Conservation (phyloP, 2,113 vertebrate species). For the Cryptomyrus ogoouensis region DNA sequence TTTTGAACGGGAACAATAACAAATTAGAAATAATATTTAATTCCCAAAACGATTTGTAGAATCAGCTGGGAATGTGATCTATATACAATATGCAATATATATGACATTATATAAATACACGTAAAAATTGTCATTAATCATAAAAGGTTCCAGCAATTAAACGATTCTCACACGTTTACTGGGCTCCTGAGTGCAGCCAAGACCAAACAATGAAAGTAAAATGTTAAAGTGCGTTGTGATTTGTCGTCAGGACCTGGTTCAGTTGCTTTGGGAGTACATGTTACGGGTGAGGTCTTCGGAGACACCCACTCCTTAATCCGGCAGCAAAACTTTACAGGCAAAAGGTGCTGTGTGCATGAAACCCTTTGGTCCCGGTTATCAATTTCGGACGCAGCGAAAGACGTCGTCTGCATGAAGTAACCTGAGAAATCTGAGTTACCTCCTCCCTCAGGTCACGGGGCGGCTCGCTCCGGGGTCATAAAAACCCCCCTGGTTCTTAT, state of each 20-base stretch:
- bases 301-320: background rate
- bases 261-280: background rate
- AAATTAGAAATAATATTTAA: background rate
- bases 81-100: background rate
- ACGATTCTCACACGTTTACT: background rate
- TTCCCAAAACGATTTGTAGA: constrained; percentile 1
- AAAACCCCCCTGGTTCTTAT: background rate
- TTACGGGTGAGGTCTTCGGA: background rate
- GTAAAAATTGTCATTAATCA: background rate
- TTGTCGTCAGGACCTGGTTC: background rate
- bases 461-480: background rate
- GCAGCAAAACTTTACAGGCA: background rate
- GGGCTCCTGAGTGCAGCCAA: background rate
- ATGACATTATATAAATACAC: background rate
- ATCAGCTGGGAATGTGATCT: background rate
- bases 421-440: background rate
- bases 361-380: background rate
- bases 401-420: background rate
- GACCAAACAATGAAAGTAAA: background rate
- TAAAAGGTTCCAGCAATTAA: background rate
- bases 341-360: background rate
- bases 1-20: background rate
- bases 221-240: background rate
- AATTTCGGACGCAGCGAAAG: background rate
- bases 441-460: background rate